A percentile compares a stretch with the other conserved stretches of the same genome.
Evolutionary conservation across 1,140 invertebrate genomes (phyloP).

Genomic region (Papilio glaucus): DNA sequence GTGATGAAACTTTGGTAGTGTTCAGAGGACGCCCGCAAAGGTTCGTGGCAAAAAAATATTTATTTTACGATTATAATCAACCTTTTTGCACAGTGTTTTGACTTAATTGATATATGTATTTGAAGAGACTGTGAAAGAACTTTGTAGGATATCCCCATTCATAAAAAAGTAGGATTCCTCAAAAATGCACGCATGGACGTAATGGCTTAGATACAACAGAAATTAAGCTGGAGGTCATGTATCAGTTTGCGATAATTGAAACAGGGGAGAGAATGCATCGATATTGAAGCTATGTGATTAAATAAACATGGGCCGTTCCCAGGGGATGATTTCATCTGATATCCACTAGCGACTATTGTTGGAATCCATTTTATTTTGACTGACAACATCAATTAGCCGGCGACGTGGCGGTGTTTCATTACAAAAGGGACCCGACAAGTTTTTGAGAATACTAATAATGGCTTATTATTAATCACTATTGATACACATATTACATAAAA

Average conservation of each 20-base stretch:
- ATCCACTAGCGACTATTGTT: conserved; percentile 46
- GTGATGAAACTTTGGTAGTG: no score
- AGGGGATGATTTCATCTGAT: conserved; percentile 55
- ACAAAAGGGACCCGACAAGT: conserved; percentile 55
- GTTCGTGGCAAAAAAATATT: no score
- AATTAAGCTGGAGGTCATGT: not conserved
- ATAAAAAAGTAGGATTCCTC: no score
- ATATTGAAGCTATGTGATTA: conserved; percentile 48
- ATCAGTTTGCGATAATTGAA: conserved; percentile 20
- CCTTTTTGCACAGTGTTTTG: no score
- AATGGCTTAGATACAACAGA: no score
- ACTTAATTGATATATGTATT: no score
- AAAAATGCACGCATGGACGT: no score
- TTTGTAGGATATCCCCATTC: no score
- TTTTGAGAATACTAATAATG: conserved; percentile 56
- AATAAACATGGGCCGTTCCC: conserved; percentile 47
- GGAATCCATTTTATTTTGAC: conserved; percentile 54
- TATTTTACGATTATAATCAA: no score
- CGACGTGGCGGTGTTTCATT: conserved; percentile 60
- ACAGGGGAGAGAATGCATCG: conserved; percentile 35
- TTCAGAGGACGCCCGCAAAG: no score
- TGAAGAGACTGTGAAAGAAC: no score
- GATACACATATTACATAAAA: not conserved
- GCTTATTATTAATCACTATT: conserved; percentile 59
- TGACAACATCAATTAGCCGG: conserved; percentile 66